These are phyloP conservation scores for Dendronephthya gigantea DNA, from an alignment of 64 coral and sea anemone species.

Conservation along the genomic window DNA sequence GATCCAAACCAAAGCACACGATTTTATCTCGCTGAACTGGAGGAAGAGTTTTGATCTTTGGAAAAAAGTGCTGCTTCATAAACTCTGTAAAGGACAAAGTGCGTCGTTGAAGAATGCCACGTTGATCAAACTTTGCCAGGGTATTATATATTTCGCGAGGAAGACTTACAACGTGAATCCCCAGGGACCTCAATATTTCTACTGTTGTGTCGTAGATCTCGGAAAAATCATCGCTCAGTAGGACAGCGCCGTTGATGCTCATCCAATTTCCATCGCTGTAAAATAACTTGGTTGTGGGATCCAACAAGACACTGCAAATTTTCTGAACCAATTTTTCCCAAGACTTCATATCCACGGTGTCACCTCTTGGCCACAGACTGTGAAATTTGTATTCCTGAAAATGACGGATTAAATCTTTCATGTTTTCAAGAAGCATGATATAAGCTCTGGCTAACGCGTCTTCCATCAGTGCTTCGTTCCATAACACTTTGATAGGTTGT, in stretches of 20 bases:
- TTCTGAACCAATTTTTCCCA: neutral
- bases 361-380: conserved; percentile 63
- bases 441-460: conserved; percentile 61
- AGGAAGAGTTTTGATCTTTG: conserved; percentile 35
- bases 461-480: conserved; percentile 72
- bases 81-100: conserved; percentile 63
- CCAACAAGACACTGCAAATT: conserved; percentile 29
- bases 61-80: conserved; percentile 57
- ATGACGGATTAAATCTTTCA: conserved; percentile 49
- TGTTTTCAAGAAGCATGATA: conserved; percentile 53
- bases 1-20: conserved; percentile 18
- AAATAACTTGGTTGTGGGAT: conserved; percentile 27
- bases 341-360: conserved; percentile 26
- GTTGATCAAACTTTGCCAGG: conserved; percentile 3
- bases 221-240: conserved; percentile 1
- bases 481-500: conserved; percentile 58
- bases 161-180: too few relatives aligned
- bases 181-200: too few relatives aligned
- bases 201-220: neutral
- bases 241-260: neutral
- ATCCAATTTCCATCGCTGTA: conserved; percentile 21
- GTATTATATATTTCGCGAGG: conserved; percentile 1
- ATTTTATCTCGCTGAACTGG: conserved; percentile 39
- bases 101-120: conserved; percentile 11
- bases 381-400: conserved; percentile 41